Conservation (phyloP, 2,797 vertebrate genomes). For the Octomys mimax region DNA sequence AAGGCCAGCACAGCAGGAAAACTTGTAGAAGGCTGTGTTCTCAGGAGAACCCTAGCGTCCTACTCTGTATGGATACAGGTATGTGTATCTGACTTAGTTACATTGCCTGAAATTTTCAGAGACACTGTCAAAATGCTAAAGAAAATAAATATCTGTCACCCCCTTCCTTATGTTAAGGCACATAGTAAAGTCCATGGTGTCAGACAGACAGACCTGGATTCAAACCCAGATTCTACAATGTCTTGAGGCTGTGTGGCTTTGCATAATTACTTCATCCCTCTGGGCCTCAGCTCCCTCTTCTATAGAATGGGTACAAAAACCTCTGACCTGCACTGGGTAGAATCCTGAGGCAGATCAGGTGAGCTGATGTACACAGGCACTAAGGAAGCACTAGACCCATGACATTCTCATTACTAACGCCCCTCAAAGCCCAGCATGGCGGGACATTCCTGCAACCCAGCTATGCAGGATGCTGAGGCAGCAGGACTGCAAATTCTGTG, state of each 20-base stretch:
- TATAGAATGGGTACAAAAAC: background rate
- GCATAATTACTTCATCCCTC: background rate
- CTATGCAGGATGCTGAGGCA: background rate
- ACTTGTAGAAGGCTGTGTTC: background rate
- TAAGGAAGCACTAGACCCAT: background rate
- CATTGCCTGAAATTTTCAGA: slow-evolving; percentile 22
- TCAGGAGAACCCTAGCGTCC: background rate
- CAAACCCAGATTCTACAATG: background rate
- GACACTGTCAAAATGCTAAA: slow-evolving; percentile 10
- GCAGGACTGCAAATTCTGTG: too few relatives aligned
- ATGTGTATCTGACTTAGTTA: background rate
- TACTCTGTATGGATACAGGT: background rate
- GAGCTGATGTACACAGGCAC: background rate
- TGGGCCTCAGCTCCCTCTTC: background rate
- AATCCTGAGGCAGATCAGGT: background rate
- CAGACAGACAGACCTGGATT: background rate
- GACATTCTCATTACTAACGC: background rate
- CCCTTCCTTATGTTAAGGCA: background rate
- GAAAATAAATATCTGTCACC: background rate
- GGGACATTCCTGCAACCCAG: background rate
- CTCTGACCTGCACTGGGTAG: background rate
- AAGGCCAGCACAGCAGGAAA: background rate
- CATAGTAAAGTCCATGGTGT: background rate
- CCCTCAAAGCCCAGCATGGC: background rate
- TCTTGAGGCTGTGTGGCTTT: background rate